Evolutionary conservation across 2,888 invertebrate genomes (phyloP).

Genomic region (Drosophila robusta): DNA sequence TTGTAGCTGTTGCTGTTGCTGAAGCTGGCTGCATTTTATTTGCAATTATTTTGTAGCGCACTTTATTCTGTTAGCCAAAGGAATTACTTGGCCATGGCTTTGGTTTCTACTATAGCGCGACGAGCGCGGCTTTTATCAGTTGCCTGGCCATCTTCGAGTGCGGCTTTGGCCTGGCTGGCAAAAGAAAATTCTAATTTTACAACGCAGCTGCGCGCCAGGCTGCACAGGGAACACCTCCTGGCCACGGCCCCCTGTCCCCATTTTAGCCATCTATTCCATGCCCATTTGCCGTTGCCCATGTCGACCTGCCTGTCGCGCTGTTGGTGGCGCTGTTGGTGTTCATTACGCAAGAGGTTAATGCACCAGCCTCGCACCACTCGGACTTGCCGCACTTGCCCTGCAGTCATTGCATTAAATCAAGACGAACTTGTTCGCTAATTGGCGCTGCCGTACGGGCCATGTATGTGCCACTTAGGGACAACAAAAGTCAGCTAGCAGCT

Average conservation of each 20-base stretch:
- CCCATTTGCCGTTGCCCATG: slow-evolving; percentile 38
- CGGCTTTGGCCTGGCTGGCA: slow-evolving; percentile 24
- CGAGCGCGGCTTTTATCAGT: slow-evolving; percentile 53
- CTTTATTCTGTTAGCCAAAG: slow-evolving; percentile 67
- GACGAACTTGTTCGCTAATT: slow-evolving; percentile 69
- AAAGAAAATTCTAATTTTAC: slow-evolving; percentile 73
- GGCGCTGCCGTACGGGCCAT: slow-evolving; percentile 50
- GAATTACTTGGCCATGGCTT: slow-evolving; percentile 66
- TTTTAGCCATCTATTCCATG: slow-evolving; percentile 5
- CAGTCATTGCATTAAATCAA: slow-evolving; percentile 66
- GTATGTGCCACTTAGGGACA: slow-evolving; percentile 43
- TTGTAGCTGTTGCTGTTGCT: slow-evolving; percentile 26
- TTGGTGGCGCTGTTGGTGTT: slow-evolving; percentile 81
- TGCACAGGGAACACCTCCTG: slow-evolving; percentile 33
- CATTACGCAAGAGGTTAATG: slow-evolving; percentile 81
- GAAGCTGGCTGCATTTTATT: slow-evolving; percentile 76
- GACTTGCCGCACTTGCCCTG: slow-evolving; percentile 52
- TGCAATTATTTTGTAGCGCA: slow-evolving; percentile 83
- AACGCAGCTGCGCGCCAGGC: slow-evolving; percentile 77
- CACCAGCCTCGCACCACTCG: slow-evolving; percentile 51
- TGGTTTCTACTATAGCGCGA: slow-evolving; percentile 22
- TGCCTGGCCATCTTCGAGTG: slow-evolving; percentile 64
- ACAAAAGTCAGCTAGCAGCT: slow-evolving; percentile 24
- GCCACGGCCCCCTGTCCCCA: slow-evolving; percentile 22
- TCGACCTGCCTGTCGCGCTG: slow-evolving; percentile 70